phyloP scores from a whole-genome alignment of 2,888 invertebrate genomes.

The Stratiomys singularior region DNA sequence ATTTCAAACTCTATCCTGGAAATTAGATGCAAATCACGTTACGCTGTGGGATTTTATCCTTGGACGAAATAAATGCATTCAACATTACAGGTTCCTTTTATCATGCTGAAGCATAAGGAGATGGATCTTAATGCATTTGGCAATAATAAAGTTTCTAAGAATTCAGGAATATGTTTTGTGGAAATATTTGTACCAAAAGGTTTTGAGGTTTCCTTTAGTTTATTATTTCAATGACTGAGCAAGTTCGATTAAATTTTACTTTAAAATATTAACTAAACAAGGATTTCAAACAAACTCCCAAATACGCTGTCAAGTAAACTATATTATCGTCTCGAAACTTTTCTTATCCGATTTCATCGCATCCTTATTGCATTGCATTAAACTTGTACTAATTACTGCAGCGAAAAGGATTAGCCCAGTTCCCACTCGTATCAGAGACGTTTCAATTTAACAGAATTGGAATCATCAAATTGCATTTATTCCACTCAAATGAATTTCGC shows the following conservation, averaged over 20 bases:
- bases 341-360: neutral
- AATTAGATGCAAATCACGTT: slow-evolving; percentile 51
- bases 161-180: neutral
- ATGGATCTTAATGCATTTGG: slow-evolving; percentile 8
- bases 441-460: slow-evolving; percentile 29
- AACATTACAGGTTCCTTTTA: slow-evolving; percentile 3
- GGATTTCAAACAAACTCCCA: too few species aligned
- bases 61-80: slow-evolving; percentile 23
- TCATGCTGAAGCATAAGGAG: neutral
- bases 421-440: neutral
- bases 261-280: too few species aligned
- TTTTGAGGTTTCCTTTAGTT: too few species aligned
- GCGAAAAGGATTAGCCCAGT: neutral
- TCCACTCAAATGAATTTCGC: slow-evolving; percentile 40
- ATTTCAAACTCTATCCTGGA: slow-evolving; percentile 47
- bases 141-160: neutral
- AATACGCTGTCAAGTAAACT: neutral
- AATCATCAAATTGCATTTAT: slow-evolving; percentile 38
- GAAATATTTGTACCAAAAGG: neutral
- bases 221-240: too few species aligned
- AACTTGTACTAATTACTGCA: neutral
- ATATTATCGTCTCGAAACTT: neutral
- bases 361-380: neutral
- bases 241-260: too few species aligned
- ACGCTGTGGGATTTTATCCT: slow-evolving; percentile 31